Percentiles rank a stretch among this genome's conserved stretches.
These are phyloP conservation scores for Arenaria interpres DNA, from an alignment of 2,113 vertebrate genomes.

Conservation along the genomic window DNA sequence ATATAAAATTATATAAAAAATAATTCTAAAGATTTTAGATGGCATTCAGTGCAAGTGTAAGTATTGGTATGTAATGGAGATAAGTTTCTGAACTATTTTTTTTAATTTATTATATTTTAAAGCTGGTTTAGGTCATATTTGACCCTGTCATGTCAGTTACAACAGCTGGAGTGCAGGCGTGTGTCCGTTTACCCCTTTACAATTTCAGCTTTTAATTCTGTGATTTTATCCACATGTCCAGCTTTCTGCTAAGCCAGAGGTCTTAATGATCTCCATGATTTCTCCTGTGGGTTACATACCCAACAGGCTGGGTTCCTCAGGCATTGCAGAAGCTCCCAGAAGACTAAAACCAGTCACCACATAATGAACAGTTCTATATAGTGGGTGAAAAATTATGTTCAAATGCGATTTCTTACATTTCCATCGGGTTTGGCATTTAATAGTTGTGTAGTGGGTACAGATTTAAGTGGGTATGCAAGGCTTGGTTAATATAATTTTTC, in stretches of 20 bases:
- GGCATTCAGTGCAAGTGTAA: not conserved
- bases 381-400: not conserved
- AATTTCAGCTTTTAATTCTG: not conserved
- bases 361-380: not conserved
- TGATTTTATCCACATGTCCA: not conserved
- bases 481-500: not conserved
- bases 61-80: not conserved
- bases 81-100: not conserved
- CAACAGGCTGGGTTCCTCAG: not conserved
- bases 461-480: not conserved
- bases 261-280: not conserved
- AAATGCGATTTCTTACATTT: not conserved
- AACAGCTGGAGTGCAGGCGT: not conserved
- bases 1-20: not conserved
- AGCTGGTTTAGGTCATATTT: not conserved
- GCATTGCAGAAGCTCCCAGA: not conserved
- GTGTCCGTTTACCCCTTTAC: not conserved
- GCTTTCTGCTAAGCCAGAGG: not conserved
- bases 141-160: not conserved
- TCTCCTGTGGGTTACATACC: not conserved
- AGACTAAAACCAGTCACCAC: not conserved
- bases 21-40: not conserved
- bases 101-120: not conserved
- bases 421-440: not conserved
- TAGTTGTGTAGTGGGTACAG: not conserved